These are phyloP conservation scores for Peucedramus taeniatus DNA, from an alignment of 2,113 vertebrate genomes.

Conservation along the genomic window DNA sequence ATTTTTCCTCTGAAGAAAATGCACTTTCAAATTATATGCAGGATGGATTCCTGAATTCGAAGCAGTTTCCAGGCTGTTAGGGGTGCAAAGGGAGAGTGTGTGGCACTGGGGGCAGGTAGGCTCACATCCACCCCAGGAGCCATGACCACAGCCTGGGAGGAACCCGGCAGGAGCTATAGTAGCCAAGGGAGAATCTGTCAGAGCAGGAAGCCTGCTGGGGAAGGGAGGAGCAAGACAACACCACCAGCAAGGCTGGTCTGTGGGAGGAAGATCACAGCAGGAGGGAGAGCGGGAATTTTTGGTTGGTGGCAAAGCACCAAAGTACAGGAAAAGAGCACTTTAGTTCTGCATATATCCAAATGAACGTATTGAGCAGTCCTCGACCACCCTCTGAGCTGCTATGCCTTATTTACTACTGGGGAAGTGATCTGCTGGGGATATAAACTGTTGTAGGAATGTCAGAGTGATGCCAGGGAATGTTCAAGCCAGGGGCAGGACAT, in stretches of 20 bases:
- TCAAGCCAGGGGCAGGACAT: neutral
- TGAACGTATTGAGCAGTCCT: neutral
- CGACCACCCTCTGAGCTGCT: neutral
- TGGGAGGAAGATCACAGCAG: neutral
- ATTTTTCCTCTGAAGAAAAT: neutral
- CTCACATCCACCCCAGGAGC: neutral
- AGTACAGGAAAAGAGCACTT: neutral
- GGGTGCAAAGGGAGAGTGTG: neutral
- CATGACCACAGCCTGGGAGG: neutral
- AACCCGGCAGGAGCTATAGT: neutral
- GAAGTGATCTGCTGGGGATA: neutral
- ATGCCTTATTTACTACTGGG: neutral
- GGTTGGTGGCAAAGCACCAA: neutral
- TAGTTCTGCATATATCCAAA: neutral
- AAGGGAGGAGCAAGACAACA: neutral
- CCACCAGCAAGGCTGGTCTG: neutral
- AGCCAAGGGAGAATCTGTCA: slow-evolving; percentile 24
- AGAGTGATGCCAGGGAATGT: neutral
- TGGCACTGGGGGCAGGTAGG: neutral
- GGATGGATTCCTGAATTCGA: neutral
- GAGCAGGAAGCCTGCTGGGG: neutral
- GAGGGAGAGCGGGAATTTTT: neutral
- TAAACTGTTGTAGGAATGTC: neutral
- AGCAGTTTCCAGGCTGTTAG: neutral
- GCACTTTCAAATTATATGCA: neutral